phyloP scores from a whole-genome alignment of 2,888 invertebrate species.

The Sphecodes monilicornis region DNA sequence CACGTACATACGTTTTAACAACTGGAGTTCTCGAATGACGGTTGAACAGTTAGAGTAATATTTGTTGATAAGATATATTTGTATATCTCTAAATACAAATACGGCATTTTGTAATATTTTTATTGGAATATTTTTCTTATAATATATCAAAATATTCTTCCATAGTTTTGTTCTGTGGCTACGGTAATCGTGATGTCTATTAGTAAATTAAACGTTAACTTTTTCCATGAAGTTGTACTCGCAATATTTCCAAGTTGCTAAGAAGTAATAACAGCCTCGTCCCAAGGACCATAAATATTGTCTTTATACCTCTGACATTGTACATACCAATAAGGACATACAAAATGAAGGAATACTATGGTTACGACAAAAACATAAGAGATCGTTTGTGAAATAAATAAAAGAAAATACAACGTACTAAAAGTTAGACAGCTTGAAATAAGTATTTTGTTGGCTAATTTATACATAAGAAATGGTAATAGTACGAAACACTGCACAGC shows the following conservation, averaged over 20 bases:
- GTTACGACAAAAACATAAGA: constrained; percentile 87
- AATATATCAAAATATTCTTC: constrained; percentile 29
- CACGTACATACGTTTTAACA: background rate
- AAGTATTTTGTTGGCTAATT: constrained; percentile 86
- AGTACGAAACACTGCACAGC: constrained; percentile 95
- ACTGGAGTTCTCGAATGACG: background rate
- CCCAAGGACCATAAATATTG: constrained; percentile 99
- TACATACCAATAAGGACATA: constrained; percentile 92
- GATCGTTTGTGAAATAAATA: constrained; percentile 86
- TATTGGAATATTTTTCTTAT: constrained; percentile 29
- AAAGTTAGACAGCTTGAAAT: constrained; percentile 86
- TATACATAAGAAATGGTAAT: constrained; percentile 91
- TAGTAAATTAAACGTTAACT: constrained; percentile 39
- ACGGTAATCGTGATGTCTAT: constrained; percentile 1
- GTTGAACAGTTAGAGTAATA: constrained; percentile 3
- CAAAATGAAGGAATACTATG: constrained; percentile 88
- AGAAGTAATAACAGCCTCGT: constrained; percentile 90
- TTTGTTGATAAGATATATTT: constrained; percentile 7
- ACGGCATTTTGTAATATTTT: constrained; percentile 21
- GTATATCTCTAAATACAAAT: background rate
- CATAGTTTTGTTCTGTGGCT: constrained; percentile 22
- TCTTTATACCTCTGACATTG: constrained; percentile 92
- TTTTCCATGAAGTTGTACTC: background rate
- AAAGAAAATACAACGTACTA: constrained; percentile 85
- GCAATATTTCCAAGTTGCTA: constrained; percentile 14